Evolutionary conservation across 2,113 vertebrate genomes (phyloP).

Genomic region (Chionomys nivalis): DNA sequence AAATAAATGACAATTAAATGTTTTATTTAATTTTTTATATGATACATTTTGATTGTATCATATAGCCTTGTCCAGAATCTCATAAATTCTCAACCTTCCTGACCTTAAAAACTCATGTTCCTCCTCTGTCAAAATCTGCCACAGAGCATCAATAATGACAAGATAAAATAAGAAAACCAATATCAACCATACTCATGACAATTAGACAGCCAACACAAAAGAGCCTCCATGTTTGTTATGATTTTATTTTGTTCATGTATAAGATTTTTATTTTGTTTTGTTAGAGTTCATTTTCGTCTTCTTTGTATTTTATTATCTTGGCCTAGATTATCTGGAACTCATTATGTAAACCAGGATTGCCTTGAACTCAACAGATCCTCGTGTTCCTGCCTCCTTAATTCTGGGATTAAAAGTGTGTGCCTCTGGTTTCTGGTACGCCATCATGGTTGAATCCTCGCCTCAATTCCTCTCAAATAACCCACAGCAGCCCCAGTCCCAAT

Average conservation of each 20-base stretch:
- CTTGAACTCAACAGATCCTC: too few species aligned
- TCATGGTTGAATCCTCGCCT: too few species aligned
- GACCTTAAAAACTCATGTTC: neutral
- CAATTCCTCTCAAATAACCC: too few species aligned
- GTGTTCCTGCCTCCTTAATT: too few species aligned
- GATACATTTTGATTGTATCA: neutral
- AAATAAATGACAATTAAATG: neutral
- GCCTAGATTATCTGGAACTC: too few species aligned
- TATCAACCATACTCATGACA: neutral
- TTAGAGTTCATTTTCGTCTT: neutral
- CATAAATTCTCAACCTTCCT: neutral
- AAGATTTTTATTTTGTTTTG: neutral
- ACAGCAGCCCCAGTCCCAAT: too few species aligned
- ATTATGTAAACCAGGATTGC: too few species aligned
- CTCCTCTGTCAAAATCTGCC: neutral
- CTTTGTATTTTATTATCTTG: neutral
- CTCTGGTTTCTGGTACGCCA: too few species aligned
- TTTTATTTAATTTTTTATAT: neutral
- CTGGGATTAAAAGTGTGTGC: too few species aligned
- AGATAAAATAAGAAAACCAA: neutral
- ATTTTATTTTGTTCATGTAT: neutral
- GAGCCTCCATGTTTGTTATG: neutral
- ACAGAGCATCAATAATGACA: neutral
- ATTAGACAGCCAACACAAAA: neutral
- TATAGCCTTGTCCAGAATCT: neutral